Evolutionary conservation across 2,888 invertebrate species (phyloP).

Genomic region (Graphium colonna): DNA sequence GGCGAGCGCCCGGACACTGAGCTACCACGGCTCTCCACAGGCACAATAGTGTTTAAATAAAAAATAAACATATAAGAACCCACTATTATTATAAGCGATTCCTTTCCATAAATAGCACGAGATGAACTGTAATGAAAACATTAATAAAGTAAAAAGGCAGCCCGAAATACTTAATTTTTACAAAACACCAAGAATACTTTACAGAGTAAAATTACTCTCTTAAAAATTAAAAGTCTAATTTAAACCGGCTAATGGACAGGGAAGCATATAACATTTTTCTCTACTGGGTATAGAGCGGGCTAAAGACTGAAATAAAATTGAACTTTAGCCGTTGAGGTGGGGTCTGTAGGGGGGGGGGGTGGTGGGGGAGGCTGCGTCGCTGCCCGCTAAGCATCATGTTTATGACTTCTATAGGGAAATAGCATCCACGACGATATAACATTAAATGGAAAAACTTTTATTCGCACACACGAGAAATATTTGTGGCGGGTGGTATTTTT

Average conservation of each 20-base stretch:
- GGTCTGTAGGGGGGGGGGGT: slow-evolving; percentile 25
- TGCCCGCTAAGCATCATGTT: slow-evolving; percentile 61
- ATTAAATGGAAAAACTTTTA: slow-evolving; percentile 75
- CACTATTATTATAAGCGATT: too few species aligned
- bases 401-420: slow-evolving; percentile 79
- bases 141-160: slow-evolving; percentile 7
- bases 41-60: too few species aligned
- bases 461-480: slow-evolving; percentile 61
- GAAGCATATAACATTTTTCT: slow-evolving; percentile 54
- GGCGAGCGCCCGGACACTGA: too few species aligned
- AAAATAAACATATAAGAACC: too few species aligned
- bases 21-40: too few species aligned
- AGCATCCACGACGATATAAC: slow-evolving; percentile 54
- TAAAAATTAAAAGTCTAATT: slow-evolving; percentile 60
- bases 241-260: slow-evolving; percentile 56
- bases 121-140: slow-evolving; percentile 12
- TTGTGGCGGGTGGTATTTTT: slow-evolving; percentile 55
- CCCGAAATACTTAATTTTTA: slow-evolving; percentile 22
- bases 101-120: neutral
- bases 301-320: slow-evolving; percentile 55
- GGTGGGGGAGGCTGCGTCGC: slow-evolving; percentile 29
- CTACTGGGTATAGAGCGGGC: slow-evolving; percentile 33
- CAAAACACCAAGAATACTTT: slow-evolving; percentile 27
- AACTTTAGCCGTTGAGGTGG: slow-evolving; percentile 42
- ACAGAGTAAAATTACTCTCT: slow-evolving; percentile 40